Evolutionary conservation across 2,797 vertebrate genomes (phyloP), one percentile per base, ranked within the genome.

Genomic region (Harpagifer antarcticus): DNA sequence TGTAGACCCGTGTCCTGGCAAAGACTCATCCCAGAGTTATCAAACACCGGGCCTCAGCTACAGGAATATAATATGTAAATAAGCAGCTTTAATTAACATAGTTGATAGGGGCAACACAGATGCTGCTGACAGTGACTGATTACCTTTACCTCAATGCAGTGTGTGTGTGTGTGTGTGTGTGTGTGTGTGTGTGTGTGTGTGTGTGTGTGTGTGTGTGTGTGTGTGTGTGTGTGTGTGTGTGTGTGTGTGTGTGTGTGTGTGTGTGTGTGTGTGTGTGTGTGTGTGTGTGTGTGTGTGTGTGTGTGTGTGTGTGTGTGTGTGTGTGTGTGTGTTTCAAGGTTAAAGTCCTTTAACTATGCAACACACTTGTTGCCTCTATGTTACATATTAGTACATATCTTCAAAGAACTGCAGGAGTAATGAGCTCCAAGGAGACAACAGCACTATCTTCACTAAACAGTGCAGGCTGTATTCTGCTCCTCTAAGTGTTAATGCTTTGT

Each of bases 11-110:
- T 67, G 77, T 83, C 56, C 81, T 82, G 81, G 75, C 94, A 83
- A 83, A 81, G 48, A 4, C 83, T 85, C 72, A 52, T 74, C 69
- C 52, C 76, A 84, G 67, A 88, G 86, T 90, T 86, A 91, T 48
- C 83, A 82, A 85, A 75, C 75, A 57, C 62, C 74, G 66, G 91
- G 87, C 74, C 76, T 91, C 94, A 90, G 93, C 83, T 72, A 94
- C 92, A 95, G 93, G 95, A 97, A 97, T 97, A 95, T 96, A 97
- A 98, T 96, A 98, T 98, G 97, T 95, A 97, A 98, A 98, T 98
- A 96, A 93, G 90, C 94, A 90, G 16, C 88, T 94, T 96, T 97
- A 97, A 98, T 98, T 97, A 98, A 96, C 94, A 94, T 79, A 96
- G 95, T 95, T 96, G 95, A 96, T 96, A 94, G 95, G 91, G 86